Conservation (phyloP, 2,797 vertebrate species). For the Coregonus suidteri region DNA sequence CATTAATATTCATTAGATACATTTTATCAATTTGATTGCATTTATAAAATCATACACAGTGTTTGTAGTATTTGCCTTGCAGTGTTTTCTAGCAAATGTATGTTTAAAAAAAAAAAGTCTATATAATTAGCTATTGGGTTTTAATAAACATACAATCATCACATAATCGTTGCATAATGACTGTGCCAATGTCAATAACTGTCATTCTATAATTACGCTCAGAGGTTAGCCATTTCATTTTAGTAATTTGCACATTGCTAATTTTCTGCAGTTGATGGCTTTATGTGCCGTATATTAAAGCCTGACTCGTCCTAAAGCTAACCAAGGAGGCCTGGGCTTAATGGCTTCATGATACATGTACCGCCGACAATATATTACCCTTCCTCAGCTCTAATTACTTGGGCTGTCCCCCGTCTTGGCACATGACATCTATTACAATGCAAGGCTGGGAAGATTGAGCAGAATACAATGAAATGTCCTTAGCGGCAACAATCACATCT, state of each 20-base stretch:
- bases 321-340: slow-evolving; percentile 36
- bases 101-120: background rate
- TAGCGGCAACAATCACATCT: slow-evolving; percentile 51
- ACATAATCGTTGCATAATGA: slow-evolving; percentile 27
- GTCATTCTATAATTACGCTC: slow-evolving; percentile 22
- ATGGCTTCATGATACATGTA: slow-evolving; percentile 48
- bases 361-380: slow-evolving; percentile 47
- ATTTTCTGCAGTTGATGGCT: slow-evolving; percentile 23
- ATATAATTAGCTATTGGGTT: background rate
- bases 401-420: slow-evolving; percentile 44
- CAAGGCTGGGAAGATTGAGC: slow-evolving; percentile 45
- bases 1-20: slow-evolving; percentile 1
- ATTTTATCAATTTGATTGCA: background rate
- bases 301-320: slow-evolving; percentile 43
- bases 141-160: background rate
- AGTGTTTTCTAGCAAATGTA: background rate
- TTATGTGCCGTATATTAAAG: slow-evolving; percentile 33
- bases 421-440: slow-evolving; percentile 62
- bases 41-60: background rate
- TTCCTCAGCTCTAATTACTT: slow-evolving; percentile 45
- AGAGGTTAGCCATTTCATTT: slow-evolving; percentile 21
- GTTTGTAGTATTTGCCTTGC: background rate
- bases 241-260: slow-evolving; percentile 32
- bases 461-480: slow-evolving; percentile 45
- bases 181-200: slow-evolving; percentile 33